phyloP scores from a whole-genome alignment of 2,888 invertebrate genomes.

The Merodon equestris region DNA sequence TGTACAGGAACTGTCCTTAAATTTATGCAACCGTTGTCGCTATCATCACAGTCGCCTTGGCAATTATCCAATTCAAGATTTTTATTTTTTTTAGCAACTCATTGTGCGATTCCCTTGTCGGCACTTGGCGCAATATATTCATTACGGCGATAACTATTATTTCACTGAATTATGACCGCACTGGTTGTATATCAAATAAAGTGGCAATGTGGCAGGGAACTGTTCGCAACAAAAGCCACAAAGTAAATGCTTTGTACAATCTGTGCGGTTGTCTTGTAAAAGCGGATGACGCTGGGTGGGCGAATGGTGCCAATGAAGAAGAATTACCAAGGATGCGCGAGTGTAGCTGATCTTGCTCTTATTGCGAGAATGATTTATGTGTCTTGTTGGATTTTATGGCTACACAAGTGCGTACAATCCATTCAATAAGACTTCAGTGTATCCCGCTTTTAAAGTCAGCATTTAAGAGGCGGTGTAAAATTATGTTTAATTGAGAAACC shows the following conservation, averaged over 20 bases:
- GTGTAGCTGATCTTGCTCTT: slow-evolving; percentile 10
- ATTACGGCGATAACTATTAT: slow-evolving; percentile 59
- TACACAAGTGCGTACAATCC: slow-evolving; percentile 30
- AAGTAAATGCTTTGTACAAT: slow-evolving; percentile 25
- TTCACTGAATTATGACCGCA: slow-evolving; percentile 61
- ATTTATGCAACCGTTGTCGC: slow-evolving; percentile 50
- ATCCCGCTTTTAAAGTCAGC: too few relatives aligned
- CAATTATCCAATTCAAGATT: slow-evolving; percentile 60
- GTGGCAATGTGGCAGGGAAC: slow-evolving; percentile 47
- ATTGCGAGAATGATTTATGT: slow-evolving; percentile 51
- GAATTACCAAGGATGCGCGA: slow-evolving; percentile 21
- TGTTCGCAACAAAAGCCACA: slow-evolving; percentile 32
- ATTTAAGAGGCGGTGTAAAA: too few relatives aligned
- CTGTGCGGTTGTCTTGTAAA: slow-evolving; percentile 19
- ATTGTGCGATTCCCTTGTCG: slow-evolving; percentile 49
- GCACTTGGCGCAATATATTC: slow-evolving; percentile 58
- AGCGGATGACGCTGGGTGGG: neutral
- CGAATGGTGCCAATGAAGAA: slow-evolving; percentile 31
- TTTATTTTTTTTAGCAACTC: slow-evolving; percentile 1
- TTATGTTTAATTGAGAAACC: too few relatives aligned
- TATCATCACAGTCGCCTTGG: slow-evolving; percentile 32
- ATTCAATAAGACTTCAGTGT: too few relatives aligned
- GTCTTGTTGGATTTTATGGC: slow-evolving; percentile 37
- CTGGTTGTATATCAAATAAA: slow-evolving; percentile 62
- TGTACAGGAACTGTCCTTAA: slow-evolving; percentile 5